These are phyloP conservation scores for Babylonia areolata DNA, from an alignment of 1,140 invertebrate species.

Conservation along the genomic window DNA sequence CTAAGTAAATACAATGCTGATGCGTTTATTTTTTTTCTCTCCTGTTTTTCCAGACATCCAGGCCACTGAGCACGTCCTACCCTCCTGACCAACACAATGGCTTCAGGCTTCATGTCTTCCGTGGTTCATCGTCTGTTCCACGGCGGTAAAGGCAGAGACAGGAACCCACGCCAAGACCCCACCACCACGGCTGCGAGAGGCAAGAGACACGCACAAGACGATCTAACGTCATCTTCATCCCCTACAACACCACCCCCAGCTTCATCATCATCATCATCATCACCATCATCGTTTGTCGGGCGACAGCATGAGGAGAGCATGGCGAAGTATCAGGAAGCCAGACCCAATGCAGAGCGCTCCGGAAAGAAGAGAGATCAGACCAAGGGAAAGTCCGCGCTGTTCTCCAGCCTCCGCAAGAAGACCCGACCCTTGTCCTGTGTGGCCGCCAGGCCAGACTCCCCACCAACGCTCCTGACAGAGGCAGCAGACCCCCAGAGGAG, in stretches of 20 bases:
- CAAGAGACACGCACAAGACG: not conserved
- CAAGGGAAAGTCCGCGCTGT: conserved; percentile 8
- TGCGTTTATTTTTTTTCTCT: not conserved
- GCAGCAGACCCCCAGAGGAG: not conserved
- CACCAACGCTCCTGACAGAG: not conserved
- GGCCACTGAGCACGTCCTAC: no score
- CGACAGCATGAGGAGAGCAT: not conserved
- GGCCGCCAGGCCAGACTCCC: not conserved
- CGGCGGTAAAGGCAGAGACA: not conserved
- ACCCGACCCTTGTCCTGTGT: conserved; percentile 23
- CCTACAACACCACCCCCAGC: not conserved
- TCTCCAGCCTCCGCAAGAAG: not conserved
- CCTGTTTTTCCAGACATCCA: not conserved
- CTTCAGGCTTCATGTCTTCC: conserved; percentile 20
- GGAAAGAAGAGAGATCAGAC: not conserved
- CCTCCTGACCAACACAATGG: not conserved
- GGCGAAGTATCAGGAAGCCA: not conserved
- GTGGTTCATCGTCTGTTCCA: not conserved
- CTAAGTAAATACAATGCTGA: not conserved
- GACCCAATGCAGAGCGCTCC: not conserved
- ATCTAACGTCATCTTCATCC: not conserved
- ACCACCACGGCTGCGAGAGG: no score
- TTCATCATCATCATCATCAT: not conserved
- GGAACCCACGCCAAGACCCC: not conserved
- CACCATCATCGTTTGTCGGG: not conserved